Percentiles rank a stretch among this genome's conserved stretches.
Conservation (phyloP, 2,888 invertebrate genomes). For the Sipunculus nudus region DNA sequence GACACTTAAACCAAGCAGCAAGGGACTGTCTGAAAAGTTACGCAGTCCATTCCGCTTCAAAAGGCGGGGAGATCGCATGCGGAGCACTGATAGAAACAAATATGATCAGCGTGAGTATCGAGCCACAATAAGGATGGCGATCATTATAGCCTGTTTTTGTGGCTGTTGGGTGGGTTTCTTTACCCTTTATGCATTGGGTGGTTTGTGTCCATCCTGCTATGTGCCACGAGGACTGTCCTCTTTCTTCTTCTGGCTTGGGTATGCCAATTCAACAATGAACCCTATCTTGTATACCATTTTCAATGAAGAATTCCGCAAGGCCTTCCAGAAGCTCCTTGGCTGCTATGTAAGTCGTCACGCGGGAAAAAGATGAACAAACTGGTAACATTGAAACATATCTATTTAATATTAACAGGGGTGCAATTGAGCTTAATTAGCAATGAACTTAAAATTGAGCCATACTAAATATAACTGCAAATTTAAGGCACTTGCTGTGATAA, state of each 20-base stretch:
- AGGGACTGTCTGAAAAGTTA: too few relatives aligned
- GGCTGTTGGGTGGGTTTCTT: conserved; percentile 67
- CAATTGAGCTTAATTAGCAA: too few relatives aligned
- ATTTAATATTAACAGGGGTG: too few relatives aligned
- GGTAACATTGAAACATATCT: too few relatives aligned
- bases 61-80: background rate
- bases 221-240: conserved; percentile 57
- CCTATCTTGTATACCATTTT: conserved; percentile 65
- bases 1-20: too few relatives aligned
- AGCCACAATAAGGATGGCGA: conserved; percentile 65
- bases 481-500: too few relatives aligned
- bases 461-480: too few relatives aligned
- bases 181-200: conserved; percentile 63
- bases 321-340: conserved; percentile 54
- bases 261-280: conserved; percentile 64
- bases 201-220: conserved; percentile 51
- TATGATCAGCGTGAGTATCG: conserved; percentile 62
- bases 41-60: too few relatives aligned
- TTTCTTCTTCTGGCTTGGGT: conserved; percentile 65
- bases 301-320: conserved; percentile 64
- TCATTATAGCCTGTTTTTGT: conserved; percentile 65
- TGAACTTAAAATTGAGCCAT: too few relatives aligned
- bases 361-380: too few relatives aligned
- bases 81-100: background rate
- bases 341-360: too few relatives aligned